Evolutionary conservation across 2,113 vertebrate genomes (phyloP), one percentile per base, ranked within the genome.

Genomic region (Maccullochella peelii): DNA sequence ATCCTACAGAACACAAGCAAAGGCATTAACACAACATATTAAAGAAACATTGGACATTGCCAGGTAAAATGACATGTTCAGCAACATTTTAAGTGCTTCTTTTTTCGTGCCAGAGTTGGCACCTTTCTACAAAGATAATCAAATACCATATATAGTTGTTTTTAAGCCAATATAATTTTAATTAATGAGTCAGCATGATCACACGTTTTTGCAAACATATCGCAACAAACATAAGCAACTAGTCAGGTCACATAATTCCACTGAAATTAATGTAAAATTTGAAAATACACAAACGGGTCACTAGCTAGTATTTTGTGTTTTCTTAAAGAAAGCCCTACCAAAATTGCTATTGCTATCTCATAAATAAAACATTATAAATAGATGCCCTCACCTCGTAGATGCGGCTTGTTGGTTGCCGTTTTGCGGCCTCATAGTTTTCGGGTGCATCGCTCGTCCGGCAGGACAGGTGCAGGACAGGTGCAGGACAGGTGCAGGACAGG

Each of bases 311-410:
- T 73, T 50, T 23, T 9, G 8, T 8, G 25, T 21, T 38, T 59
- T 42, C 8, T n/a, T 30, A 10, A 8, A 10, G 11, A 30, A 7
- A 57, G 6, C 16, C 30, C 6, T 42, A 4, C 12, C 4, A 8
- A 6, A 58, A 58, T 7, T 4, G 42, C 30, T 9, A 8, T 9
- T 3, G 8, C 8, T 3, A 10, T 25, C 11, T 33, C 20, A 6
- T 25, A 7, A 27, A 21, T 4, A 38, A 23, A 74, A 1, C 36
- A 15, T 14, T 2, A 40, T 2, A 21, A 54, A 54, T 1, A 40
- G 18, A 57, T 25, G 1, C 14, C 1, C 82, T 86, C 79, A 88
- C 88, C 82, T 82, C 74, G 20, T 9, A 7, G 63, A 8, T 55
- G 77, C 20, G 15, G 9, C 23, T 33, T 14, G 81, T 5, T 6